Percentiles rank a stretch among this genome's conserved stretches.
Evolutionary conservation across 2,113 vertebrate genomes (phyloP).

Genomic region (Sceloporus undulatus): DNA sequence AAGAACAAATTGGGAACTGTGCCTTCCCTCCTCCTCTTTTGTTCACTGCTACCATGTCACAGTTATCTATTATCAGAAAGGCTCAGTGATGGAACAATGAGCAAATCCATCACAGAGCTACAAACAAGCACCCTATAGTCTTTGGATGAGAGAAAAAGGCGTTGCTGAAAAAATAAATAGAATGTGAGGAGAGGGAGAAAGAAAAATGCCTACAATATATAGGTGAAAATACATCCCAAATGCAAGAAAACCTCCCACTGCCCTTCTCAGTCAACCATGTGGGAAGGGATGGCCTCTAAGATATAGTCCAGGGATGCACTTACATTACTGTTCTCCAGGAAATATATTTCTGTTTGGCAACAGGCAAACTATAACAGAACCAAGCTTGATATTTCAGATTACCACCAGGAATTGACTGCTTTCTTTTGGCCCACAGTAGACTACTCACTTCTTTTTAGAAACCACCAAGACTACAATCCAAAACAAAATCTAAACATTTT

Average conservation of each 20-base stretch:
- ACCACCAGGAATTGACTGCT: too few relatives aligned
- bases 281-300: neutral
- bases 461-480: neutral
- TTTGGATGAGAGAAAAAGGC: neutral
- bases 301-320: neutral
- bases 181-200: neutral
- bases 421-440: neutral
- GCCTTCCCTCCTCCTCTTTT: constrained; percentile 33
- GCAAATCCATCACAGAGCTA: constrained; percentile 40
- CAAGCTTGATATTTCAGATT: neutral
- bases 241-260: neutral
- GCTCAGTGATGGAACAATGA: constrained; percentile 38
- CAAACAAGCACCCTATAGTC: neutral
- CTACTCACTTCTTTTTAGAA: neutral
- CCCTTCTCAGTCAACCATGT: accelerated
- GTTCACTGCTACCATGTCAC: constrained; percentile 33
- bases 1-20: neutral
- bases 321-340: neutral
- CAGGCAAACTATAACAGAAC: too few relatives aligned
- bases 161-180: neutral
- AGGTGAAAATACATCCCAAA: neutral
- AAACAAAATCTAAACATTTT: neutral
- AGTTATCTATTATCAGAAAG: constrained; percentile 38
- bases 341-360: neutral
- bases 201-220: neutral